These are phyloP conservation scores for Andinoacara biseriatus DNA, from an alignment of 2,113 vertebrate genomes.

Conservation along the genomic window DNA sequence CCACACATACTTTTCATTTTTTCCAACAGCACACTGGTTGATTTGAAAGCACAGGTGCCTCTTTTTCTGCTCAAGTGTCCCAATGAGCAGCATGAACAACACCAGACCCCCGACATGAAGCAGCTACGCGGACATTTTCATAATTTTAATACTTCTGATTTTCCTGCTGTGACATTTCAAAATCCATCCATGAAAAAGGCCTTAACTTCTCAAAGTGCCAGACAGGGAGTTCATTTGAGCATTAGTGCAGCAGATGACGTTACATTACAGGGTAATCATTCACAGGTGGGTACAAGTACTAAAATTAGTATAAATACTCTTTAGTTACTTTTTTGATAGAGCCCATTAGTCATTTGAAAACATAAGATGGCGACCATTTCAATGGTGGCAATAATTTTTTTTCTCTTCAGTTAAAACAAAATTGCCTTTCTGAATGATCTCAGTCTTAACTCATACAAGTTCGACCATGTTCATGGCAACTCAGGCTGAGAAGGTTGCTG, in stretches of 20 bases:
- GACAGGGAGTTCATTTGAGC: background rate
- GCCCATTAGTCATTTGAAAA: too few relatives aligned
- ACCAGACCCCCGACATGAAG: background rate
- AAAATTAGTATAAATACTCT: background rate
- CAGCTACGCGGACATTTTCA: background rate
- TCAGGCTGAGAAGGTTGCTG: background rate
- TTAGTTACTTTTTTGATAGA: too few relatives aligned
- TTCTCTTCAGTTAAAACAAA: background rate
- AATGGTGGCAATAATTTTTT: background rate
- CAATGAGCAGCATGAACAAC: background rate
- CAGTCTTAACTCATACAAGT: too few relatives aligned
- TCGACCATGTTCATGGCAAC: too few relatives aligned
- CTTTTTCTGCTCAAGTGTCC: background rate
- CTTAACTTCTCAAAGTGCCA: background rate
- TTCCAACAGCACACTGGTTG: background rate
- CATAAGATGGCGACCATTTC: too few relatives aligned
- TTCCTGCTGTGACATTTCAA: background rate
- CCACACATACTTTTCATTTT: background rate
- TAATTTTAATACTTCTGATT: background rate
- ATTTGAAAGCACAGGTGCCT: background rate
- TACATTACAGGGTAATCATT: background rate
- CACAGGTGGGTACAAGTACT: background rate
- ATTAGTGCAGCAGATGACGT: background rate
- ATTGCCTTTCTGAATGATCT: background rate
- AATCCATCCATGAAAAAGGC: background rate